A percentile compares a stretch with the other conserved stretches of the same genome.
phyloP scores from a whole-genome alignment of 2,888 invertebrate species.

The Deladenus siricidicola region DNA sequence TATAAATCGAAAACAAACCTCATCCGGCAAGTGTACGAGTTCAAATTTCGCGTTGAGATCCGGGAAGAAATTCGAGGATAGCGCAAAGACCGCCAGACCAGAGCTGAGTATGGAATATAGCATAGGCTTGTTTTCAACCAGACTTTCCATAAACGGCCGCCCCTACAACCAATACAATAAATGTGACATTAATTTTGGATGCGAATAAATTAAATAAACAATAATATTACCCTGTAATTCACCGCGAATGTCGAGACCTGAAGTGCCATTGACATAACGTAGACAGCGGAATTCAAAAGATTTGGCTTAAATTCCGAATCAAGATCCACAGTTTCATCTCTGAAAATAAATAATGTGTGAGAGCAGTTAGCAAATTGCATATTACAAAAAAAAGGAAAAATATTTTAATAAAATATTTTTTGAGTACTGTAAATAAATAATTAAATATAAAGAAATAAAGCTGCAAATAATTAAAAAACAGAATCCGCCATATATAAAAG shows the following conservation, averaged over 20 bases:
- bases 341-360: constrained; percentile 23
- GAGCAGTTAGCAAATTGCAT: not conserved
- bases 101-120: constrained; percentile 81
- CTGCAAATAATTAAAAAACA: too few species aligned
- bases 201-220: too few species aligned
- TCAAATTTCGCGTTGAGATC: constrained; percentile 82
- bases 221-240: constrained; percentile 90
- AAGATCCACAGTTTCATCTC: constrained; percentile 43
- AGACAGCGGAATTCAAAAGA: constrained; percentile 91
- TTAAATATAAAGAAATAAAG: too few species aligned
- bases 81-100: constrained; percentile 70
- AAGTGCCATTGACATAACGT: constrained; percentile 90
- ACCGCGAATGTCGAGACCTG: constrained; percentile 98
- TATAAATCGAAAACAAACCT: constrained; percentile 60
- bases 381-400: not conserved
- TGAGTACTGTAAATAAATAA: too few species aligned
- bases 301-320: constrained; percentile 71
- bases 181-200: not conserved
- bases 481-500: too few species aligned
- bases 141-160: constrained; percentile 94
- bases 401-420: not conserved
- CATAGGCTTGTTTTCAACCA: constrained; percentile 80
- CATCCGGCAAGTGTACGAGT: constrained; percentile 82
- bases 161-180: constrained; percentile 65
- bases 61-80: constrained; percentile 68